Evolutionary conservation across 2,797 vertebrate genomes (phyloP).

Genomic region (Coendou prehensilis): DNA sequence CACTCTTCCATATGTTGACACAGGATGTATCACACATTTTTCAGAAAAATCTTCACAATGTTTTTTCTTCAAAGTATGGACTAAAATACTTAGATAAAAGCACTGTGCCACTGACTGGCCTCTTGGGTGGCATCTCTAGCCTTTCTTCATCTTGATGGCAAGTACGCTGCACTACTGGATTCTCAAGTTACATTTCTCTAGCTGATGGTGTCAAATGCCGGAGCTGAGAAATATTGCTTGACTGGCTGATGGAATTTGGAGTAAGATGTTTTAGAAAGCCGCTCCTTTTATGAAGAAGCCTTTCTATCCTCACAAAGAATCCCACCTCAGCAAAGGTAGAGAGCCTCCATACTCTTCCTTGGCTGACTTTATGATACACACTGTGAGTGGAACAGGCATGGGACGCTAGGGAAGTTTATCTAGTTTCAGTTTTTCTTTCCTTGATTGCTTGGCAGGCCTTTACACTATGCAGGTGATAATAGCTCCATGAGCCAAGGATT

Average conservation of each 20-base stretch:
- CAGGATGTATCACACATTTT: background rate
- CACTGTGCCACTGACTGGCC: background rate
- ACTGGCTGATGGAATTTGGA: background rate
- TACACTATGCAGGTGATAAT: background rate
- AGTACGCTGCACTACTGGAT: background rate
- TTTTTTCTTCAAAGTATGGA: background rate
- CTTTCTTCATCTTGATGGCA: constrained; percentile 10
- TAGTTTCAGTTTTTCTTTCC: constrained; percentile 29
- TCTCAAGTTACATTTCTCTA: constrained; percentile 1
- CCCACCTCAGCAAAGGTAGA: background rate
- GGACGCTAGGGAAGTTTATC: background rate
- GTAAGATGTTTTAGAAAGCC: background rate
- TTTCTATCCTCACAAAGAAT: constrained; percentile 24
- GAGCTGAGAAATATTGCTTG: background rate
- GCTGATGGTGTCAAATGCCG: background rate
- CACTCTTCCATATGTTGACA: background rate
- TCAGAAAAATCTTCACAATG: background rate
- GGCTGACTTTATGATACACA: background rate
- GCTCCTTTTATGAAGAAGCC: background rate
- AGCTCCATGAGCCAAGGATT: background rate
- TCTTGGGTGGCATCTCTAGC: background rate
- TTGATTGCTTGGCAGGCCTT: background rate
- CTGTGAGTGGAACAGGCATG: background rate
- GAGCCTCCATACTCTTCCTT: background rate
- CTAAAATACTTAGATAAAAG: background rate